These are phyloP conservation scores for Acleris emargana DNA, from an alignment of 2,888 invertebrate genomes.

Conservation along the genomic window DNA sequence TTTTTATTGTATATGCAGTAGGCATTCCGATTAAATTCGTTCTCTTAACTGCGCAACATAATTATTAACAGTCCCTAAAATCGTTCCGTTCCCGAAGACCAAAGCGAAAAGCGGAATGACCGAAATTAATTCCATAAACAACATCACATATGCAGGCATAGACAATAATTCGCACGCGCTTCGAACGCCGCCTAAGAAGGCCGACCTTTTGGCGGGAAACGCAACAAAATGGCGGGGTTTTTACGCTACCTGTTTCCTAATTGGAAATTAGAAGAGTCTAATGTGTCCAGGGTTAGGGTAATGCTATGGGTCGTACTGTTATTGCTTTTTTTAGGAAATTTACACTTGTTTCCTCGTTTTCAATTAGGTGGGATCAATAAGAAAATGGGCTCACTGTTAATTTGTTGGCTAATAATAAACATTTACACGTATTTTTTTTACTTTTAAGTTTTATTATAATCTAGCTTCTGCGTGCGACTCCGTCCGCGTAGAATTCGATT, in stretches of 20 bases:
- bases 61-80: slow-evolving; percentile 43
- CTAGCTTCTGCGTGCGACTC: no score
- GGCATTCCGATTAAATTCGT: not conserved
- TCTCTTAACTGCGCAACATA: slow-evolving; percentile 23
- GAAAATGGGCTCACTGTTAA: slow-evolving; percentile 1
- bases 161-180: slow-evolving; percentile 81
- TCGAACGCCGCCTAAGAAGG: slow-evolving; percentile 59
- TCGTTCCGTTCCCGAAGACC: slow-evolving; percentile 43
- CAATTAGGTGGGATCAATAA: slow-evolving; percentile 15
- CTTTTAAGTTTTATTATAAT: no score
- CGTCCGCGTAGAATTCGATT: no score
- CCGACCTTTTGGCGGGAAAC: slow-evolving; percentile 74
- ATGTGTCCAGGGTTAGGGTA: slow-evolving; percentile 76
- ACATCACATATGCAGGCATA: slow-evolving; percentile 78
- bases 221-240: slow-evolving; percentile 76
- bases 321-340: slow-evolving; percentile 70
- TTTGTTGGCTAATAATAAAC: no score
- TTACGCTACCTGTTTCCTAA: slow-evolving; percentile 83
- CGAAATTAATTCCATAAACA: slow-evolving; percentile 82
- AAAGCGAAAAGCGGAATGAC: slow-evolving; percentile 62
- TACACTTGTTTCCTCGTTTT: slow-evolving; percentile 65
- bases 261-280: slow-evolving; percentile 76
- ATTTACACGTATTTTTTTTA: no score
- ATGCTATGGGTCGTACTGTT: slow-evolving; percentile 64
- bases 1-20: no score